Conservation (phyloP, 1,140 invertebrate genomes). For the Drosophila baimaii region DNA sequence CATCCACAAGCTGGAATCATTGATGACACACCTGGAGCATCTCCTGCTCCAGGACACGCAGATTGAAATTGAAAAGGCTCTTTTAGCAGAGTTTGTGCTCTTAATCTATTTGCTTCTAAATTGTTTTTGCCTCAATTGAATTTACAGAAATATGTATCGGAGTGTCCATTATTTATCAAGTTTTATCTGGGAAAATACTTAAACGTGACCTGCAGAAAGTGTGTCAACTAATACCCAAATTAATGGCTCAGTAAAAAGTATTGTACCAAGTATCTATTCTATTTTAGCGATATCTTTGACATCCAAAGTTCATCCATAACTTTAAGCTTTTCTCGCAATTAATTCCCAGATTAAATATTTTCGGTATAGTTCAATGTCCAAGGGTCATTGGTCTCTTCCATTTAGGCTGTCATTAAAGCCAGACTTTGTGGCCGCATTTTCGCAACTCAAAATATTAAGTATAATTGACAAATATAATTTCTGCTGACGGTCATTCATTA, state of each 20-base stretch:
- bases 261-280: too few relatives aligned
- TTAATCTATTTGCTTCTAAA: conserved; percentile 72
- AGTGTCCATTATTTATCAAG: conserved; percentile 6
- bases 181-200: not conserved
- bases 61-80: conserved; percentile 66
- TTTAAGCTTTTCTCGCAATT: not conserved
- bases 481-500: conserved; percentile 29
- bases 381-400: not conserved
- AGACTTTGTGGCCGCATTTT: conserved; percentile 3
- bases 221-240: not conserved
- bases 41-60: conserved; percentile 57
- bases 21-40: conserved; percentile 57
- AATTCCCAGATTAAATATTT: not conserved
- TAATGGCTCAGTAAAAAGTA: not conserved
- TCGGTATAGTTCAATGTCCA: not conserved
- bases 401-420: conserved; percentile 2
- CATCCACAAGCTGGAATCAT: conserved; percentile 33
- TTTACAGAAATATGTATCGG: conserved; percentile 24
- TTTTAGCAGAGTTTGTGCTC: conserved; percentile 45
- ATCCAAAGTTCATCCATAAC: not conserved
- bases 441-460: conserved; percentile 28
- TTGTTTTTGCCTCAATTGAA: conserved; percentile 59
- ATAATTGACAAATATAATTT: conserved; percentile 33
- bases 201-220: not conserved
- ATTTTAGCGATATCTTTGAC: too few relatives aligned